These are phyloP conservation scores for Discoglossus pictus DNA, from an alignment of 2,797 vertebrate genomes.

Conservation along the genomic window DNA sequence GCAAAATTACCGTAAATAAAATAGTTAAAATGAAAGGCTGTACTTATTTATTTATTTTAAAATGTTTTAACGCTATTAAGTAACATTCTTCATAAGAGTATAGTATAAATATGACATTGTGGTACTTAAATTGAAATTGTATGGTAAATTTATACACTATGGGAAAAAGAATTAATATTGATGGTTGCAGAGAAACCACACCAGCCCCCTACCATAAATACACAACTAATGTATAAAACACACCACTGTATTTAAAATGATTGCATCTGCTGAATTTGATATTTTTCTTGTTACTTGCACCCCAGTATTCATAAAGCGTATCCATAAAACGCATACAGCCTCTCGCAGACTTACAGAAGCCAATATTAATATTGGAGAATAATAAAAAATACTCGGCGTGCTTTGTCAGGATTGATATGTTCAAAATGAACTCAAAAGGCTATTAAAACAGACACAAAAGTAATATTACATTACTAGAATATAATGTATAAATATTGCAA, in stretches of 20 bases:
- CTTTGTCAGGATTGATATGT: constrained; percentile 11
- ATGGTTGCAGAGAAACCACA: constrained; percentile 14
- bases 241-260: constrained; percentile 18
- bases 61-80: no score
- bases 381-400: constrained; percentile 23
- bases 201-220: constrained; percentile 19
- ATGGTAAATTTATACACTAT: constrained; percentile 13
- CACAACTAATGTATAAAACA: constrained; percentile 40
- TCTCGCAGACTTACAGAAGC: constrained; percentile 35
- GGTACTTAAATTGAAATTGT: constrained; percentile 10
- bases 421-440: constrained; percentile 11
- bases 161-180: constrained; percentile 29
- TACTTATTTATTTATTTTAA: no score
- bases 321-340: constrained; percentile 38
- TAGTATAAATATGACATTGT: no score
- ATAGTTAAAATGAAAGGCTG: no score
- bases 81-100: no score
- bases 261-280: constrained; percentile 12
- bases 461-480: constrained; percentile 11
- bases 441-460: constrained; percentile 10
- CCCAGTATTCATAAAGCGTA: constrained; percentile 36
- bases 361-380: constrained; percentile 43
- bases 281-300: constrained; percentile 18
- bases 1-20: no score
- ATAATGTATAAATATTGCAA: not conserved